A percentile compares a stretch with the other conserved stretches of the same genome.
Evolutionary conservation across 2,113 vertebrate genomes (phyloP).

Genomic region (Podarcis muralis): DNA sequence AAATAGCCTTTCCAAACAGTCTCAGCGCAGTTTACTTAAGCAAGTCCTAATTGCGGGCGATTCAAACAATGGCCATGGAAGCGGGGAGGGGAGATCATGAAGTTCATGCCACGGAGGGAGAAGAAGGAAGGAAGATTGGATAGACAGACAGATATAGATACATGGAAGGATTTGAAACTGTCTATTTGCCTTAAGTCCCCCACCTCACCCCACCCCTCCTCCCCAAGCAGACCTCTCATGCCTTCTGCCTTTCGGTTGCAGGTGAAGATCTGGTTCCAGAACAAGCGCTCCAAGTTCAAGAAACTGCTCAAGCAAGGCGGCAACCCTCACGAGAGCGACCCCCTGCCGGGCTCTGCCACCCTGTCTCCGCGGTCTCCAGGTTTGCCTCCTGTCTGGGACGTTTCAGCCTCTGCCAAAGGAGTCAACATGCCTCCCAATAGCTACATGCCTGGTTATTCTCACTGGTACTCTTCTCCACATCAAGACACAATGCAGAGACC

Average conservation of each 20-base stretch:
- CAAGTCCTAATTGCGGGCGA: neutral
- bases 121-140: too few species aligned
- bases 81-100: neutral
- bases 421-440: slow-evolving; percentile 97
- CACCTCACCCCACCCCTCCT: neutral
- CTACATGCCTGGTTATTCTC: slow-evolving; percentile 98
- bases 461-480: slow-evolving; percentile 98
- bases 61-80: neutral
- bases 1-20: neutral
- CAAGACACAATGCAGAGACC: slow-evolving; percentile 99
- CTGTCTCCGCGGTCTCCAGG: slow-evolving; percentile 95
- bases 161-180: neutral
- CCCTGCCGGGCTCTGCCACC: slow-evolving; percentile 89
- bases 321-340: slow-evolving; percentile 94
- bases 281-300: slow-evolving; percentile 99
- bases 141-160: too few species aligned
- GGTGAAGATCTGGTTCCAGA: slow-evolving; percentile 99
- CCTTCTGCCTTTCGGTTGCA: slow-evolving; percentile 67
- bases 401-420: slow-evolving; percentile 95
- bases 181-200: neutral
- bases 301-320: slow-evolving; percentile 96
- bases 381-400: slow-evolving; percentile 98
- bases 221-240: slow-evolving; percentile 32
- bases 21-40: neutral
- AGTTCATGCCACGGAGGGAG: neutral